A percentile compares a stretch with the other conserved stretches of the same genome.
Conservation (phyloP, 2,797 vertebrate species). For the Brotula barbata region DNA sequence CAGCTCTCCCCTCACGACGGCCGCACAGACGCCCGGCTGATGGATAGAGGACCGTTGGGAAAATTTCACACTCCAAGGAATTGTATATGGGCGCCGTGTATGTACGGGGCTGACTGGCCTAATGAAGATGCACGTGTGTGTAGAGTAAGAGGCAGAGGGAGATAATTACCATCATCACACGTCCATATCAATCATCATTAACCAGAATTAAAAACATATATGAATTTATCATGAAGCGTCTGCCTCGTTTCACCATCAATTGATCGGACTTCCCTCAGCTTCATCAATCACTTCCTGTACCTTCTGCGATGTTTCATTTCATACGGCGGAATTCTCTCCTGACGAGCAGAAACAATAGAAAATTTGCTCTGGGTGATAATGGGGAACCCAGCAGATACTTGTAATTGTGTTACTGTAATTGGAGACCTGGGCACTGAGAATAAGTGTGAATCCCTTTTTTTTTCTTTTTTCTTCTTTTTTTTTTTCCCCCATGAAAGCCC, state of each 20-base stretch:
- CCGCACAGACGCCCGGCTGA: conserved; percentile 28
- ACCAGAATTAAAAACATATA: conserved; percentile 57
- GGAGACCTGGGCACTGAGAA: conserved; percentile 55
- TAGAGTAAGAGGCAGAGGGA: conserved; percentile 59
- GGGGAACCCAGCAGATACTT: conserved; percentile 68
- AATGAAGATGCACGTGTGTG: conserved; percentile 71
- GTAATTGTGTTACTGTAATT: conserved; percentile 69
- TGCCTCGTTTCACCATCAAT: conserved; percentile 21
- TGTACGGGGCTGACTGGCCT: conserved; percentile 56
- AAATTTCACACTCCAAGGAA: conserved; percentile 67
- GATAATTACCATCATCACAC: conserved; percentile 72
- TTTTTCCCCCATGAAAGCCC: too few relatives aligned
- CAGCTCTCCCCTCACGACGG: conserved; percentile 48
- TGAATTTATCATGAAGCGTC: conserved; percentile 40
- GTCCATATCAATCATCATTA: conserved; percentile 75
- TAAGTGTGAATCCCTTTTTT: conserved; percentile 62
- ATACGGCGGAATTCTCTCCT: conserved; percentile 44
- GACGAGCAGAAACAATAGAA: conserved; percentile 39
- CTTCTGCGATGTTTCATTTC: conserved; percentile 33
- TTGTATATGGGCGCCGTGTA: conserved; percentile 36
- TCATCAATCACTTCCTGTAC: conserved; percentile 8
- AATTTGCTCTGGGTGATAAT: conserved; percentile 66
- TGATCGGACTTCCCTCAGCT: conserved; percentile 37
- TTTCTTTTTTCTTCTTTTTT: too few relatives aligned
- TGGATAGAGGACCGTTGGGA: conserved; percentile 50